These are phyloP conservation scores for Phrynosoma blainvillii DNA, from an alignment of 2,113 vertebrate species.

Conservation along the genomic window DNA sequence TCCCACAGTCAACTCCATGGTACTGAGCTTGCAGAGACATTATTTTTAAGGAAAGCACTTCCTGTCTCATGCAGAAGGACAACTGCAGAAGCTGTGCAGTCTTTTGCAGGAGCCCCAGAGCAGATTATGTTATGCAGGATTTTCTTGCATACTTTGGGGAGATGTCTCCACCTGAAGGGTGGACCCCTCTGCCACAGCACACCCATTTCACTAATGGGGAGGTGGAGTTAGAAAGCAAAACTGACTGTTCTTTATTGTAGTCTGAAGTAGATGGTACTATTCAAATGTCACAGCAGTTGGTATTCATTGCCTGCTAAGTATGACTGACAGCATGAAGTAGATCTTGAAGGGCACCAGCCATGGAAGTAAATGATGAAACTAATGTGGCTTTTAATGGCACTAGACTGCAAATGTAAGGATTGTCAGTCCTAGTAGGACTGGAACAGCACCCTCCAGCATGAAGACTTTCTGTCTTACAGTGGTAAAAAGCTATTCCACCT, in stretches of 20 bases:
- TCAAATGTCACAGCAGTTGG: no score
- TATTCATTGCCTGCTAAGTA: neutral
- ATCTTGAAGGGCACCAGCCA: neutral
- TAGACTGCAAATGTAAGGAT: neutral
- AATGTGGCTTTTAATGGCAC: neutral
- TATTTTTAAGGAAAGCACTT: no score
- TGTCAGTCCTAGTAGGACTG: neutral
- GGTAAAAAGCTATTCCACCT: neutral
- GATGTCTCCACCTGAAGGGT: neutral
- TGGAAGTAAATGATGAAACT: neutral
- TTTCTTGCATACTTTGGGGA: neutral
- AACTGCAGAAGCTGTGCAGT: neutral
- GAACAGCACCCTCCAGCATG: neutral
- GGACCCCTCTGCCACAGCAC: neutral
- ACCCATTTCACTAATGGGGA: neutral
- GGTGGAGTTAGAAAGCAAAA: neutral
- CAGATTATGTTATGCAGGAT: neutral
- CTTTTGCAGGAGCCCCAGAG: neutral
- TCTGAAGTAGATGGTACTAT: neutral
- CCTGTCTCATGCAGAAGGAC: neutral
- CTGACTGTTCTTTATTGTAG: neutral
- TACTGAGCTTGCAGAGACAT: neutral
- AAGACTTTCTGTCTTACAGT: neutral
- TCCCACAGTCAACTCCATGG: no score
- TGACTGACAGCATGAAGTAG: neutral